Base-by-base conservation (phyloP, 2,797 vertebrate genomes). In the Orestias chungarensis region DNA sequence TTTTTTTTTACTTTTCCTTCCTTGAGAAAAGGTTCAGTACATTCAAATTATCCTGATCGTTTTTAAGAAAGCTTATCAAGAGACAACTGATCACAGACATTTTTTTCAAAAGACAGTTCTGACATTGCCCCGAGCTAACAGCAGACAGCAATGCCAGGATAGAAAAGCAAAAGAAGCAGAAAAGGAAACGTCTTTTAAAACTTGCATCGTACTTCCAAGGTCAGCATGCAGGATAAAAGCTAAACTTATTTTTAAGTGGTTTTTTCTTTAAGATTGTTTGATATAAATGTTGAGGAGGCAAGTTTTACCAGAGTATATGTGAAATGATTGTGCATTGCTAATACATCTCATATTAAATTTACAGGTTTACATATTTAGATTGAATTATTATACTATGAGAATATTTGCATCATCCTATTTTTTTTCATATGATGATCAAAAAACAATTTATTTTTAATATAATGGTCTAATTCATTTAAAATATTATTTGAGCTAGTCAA, bases 81-180 rank as follows among this genome's bases (percentile, higher is more conserved):
- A 85, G 79, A 81, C 75, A 74, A 65, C 38, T 86, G 82, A 89
- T 88, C 67, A 83, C 49, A 86, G 72, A 73, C 46, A 49, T 79
- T 83, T 54, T 64, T 57, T 79, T 80, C 66, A 70, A 38, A 79
- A 77, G 73, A 70, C 62, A 14, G 4, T 55, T 6, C 33, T 75
- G 75, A 73, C 74, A 55, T 79, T 86, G 82, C 78, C 72, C 59
- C 42, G 57, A 85, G 79, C 70, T 71, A 73, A 65, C 44, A 75
- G 68, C 70, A 50, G 17, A 43, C 25, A 73, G 46, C 71, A 35
- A 46, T 79, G 83, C 80, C 82, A 88, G 83, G 87, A 90, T 87
- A 89, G 83, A 86, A 83, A 85, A 75, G 69, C 75, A 76, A 54
- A 44, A 74, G 57, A 43, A 73, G 77, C 50, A 78, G 59, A 33